Percentiles rank a stretch among this genome's conserved stretches.
These are phyloP conservation scores for Enoplolaimus lenunculus DNA, from an alignment of 2,888 invertebrate species.

Conservation along the genomic window DNA sequence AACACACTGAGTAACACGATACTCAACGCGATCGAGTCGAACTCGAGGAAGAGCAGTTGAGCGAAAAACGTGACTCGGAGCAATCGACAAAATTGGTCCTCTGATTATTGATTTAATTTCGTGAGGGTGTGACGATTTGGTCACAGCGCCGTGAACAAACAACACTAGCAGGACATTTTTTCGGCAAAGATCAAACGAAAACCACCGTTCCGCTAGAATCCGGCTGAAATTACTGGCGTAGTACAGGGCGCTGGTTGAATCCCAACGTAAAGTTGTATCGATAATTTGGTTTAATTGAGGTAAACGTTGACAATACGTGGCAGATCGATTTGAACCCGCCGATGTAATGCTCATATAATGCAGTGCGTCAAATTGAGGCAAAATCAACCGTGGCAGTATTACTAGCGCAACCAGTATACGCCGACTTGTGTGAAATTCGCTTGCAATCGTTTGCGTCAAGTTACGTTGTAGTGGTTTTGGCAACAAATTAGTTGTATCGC, in stretches of 20 bases:
- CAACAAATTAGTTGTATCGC: not conserved
- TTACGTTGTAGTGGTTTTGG: too few species aligned
- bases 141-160: not conserved
- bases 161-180: not conserved
- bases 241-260: not conserved
- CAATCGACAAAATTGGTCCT: not conserved
- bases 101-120: too few species aligned
- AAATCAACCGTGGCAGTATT: not conserved
- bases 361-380: not conserved
- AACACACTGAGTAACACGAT: not conserved
- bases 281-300: not conserved
- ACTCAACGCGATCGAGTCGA: not conserved
- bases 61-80: not conserved
- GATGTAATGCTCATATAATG: not conserved
- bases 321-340: not conserved
- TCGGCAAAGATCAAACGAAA: not conserved
- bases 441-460: too few species aligned
- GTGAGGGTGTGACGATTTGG: not conserved
- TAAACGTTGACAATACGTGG: not conserved
- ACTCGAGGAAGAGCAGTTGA: not conserved
- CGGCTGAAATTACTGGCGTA: not conserved
- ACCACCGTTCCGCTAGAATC: not conserved
- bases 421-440: too few species aligned
- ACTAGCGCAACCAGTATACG: not conserved
- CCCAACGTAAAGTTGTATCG: not conserved